phyloP scores from a whole-genome alignment of 2,113 vertebrate genomes.

The Archocentrus centrarchus region DNA sequence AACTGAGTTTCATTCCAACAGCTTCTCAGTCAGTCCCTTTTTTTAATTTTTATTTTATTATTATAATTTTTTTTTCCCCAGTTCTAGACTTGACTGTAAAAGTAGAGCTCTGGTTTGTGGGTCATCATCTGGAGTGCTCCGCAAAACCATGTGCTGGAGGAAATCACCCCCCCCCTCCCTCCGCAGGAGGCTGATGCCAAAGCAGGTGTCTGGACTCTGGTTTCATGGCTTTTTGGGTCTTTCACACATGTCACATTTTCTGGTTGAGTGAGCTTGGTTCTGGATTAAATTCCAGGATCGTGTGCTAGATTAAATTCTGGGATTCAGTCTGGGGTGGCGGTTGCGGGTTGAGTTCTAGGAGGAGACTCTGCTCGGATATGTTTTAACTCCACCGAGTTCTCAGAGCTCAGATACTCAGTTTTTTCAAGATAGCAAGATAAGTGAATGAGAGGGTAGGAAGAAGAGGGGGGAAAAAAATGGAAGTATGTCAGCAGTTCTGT shows the following conservation, averaged over 20 bases:
- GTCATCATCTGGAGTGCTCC: constrained; percentile 55
- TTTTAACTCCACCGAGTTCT: constrained; percentile 25
- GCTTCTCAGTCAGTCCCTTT: constrained; percentile 16
- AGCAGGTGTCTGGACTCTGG: constrained; percentile 72
- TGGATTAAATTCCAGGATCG: constrained; percentile 59
- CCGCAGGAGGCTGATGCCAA: constrained; percentile 37
- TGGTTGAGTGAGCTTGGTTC: constrained; percentile 53
- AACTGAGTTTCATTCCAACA: constrained; percentile 28
- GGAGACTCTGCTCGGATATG: constrained; percentile 46
- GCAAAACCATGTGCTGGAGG: constrained; percentile 48
- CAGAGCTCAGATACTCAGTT: constrained; percentile 41
- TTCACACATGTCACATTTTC: constrained; percentile 62
- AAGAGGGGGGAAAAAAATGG: background rate
- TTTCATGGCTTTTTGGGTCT: constrained; percentile 61
- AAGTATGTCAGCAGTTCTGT: constrained; percentile 66
- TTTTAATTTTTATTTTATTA: background rate
- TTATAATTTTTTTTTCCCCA: background rate
- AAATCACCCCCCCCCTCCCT: constrained; percentile 18
- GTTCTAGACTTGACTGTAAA: constrained; percentile 41
- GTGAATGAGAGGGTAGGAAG: constrained; percentile 18
- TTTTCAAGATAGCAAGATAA: constrained; percentile 45
- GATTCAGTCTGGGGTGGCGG: constrained; percentile 40
- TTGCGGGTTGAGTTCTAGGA: constrained; percentile 45
- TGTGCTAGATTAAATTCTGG: constrained; percentile 57
- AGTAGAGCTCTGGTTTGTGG: constrained; percentile 56